Evolutionary conservation across 2,797 vertebrate genomes (phyloP), one percentile per base, ranked within the genome.

Genomic region (Periparus ater): DNA sequence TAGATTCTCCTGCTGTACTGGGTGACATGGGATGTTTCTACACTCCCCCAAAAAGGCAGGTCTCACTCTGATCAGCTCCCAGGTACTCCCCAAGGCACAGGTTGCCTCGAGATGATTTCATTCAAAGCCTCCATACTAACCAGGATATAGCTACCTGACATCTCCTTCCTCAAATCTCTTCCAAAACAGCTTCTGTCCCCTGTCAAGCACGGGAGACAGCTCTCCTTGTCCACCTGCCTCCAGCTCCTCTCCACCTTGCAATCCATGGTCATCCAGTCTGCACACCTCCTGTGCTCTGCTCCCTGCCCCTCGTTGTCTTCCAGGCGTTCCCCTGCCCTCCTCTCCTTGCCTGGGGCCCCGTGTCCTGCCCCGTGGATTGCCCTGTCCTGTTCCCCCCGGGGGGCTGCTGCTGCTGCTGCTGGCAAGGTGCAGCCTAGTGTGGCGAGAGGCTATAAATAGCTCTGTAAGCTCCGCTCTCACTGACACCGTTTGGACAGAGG

Each of bases 401-500:
- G 67, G 77, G 53, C 32, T 70, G 85, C 54, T 68, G 92, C 44
- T 45, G 75, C 66, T 86, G 93, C 94, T 93, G 94, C 93, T 89
- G 88, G 94, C 93, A 95, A 97, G 96, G 95, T 96, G 92, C 94
- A 94, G 97, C 95, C 95, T 93, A 57, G 93, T 83, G 93, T 91
- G 91, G 50, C 21, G 38, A 77, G 93, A 91, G 76, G 80, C 95
- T 97, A 97, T 93, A 97, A 96, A 97, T 97, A 98, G 93, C 95
- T 90, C 77, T 0, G 8, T 92, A 85, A 97, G 96, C 92, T 86
- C 75, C 25, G 17, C 85, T 94, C 96, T 94, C 96, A 91, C 96
- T 96, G 97, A 97, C 97, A 97, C 91, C 71, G 50, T 88, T 97
- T 97, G 96, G 97, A 96, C 94, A 94, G 95, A 95, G 95, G 86